phyloP scores from a whole-genome alignment of 2,888 invertebrate genomes.

The Pogonocherus hispidulus region DNA sequence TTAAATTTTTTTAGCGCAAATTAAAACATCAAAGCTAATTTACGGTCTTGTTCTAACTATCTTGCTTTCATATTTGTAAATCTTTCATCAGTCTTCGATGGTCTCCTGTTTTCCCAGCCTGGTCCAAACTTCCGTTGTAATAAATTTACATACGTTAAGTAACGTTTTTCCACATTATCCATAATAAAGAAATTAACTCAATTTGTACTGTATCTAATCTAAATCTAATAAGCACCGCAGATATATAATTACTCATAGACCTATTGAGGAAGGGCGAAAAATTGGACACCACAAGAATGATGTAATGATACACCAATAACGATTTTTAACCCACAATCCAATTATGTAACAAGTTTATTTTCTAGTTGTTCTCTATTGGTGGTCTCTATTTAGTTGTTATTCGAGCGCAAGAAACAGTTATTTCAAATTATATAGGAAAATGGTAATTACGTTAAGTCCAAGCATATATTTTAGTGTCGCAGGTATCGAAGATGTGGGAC shows the following conservation, averaged over 20 bases:
- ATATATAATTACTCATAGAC: not conserved
- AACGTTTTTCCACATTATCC: not conserved
- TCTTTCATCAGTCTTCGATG: too few relatives aligned
- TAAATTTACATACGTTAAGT: not conserved
- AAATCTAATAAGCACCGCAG: too few relatives aligned
- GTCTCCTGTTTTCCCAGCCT: not conserved
- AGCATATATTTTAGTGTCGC: not conserved
- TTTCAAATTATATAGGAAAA: constrained; percentile 4
- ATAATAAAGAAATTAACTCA: not conserved
- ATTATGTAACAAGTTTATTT: constrained; percentile 14
- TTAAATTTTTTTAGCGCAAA: too few relatives aligned
- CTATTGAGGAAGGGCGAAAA: not conserved
- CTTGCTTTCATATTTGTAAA: too few relatives aligned
- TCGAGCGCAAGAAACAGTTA: not conserved
- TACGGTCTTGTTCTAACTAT: too few relatives aligned
- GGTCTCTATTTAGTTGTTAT: not conserved
- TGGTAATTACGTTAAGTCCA: not conserved
- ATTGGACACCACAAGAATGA: not conserved
- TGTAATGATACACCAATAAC: constrained; percentile 4
- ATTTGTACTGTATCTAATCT: too few relatives aligned
- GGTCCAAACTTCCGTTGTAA: not conserved
- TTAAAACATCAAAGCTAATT: too few relatives aligned
- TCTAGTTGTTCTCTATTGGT: not conserved
- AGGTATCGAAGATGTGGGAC: not conserved
- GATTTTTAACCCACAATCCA: too few relatives aligned